These are phyloP conservation scores for Pristionchus maxplancki DNA, from an alignment of 2,888 invertebrate species.

Conservation along the genomic window DNA sequence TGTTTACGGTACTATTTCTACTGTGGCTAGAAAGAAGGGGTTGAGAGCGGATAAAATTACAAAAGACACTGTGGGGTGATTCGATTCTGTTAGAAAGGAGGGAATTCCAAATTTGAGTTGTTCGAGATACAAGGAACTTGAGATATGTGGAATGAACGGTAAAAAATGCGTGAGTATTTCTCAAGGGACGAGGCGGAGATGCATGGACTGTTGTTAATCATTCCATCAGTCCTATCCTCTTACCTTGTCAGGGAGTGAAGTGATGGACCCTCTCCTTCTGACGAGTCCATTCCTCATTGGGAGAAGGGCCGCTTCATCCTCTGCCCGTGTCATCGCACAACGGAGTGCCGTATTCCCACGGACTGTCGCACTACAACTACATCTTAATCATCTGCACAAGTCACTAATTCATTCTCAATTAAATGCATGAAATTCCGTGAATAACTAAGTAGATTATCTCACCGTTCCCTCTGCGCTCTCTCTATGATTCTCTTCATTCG, in stretches of 20 bases:
- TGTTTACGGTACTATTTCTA: too few relatives aligned
- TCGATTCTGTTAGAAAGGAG: too few relatives aligned
- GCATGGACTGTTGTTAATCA: not conserved
- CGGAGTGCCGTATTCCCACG: not conserved
- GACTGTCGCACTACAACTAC: not conserved
- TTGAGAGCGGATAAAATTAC: too few relatives aligned
- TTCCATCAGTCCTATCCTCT: not conserved
- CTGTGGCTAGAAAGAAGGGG: too few relatives aligned
- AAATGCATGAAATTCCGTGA: too few relatives aligned
- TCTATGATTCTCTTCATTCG: not conserved
- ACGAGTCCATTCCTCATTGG: not conserved
- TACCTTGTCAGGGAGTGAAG: not conserved
- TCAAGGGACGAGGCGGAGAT: too few relatives aligned
- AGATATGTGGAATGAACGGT: too few relatives aligned
- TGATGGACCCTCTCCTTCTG: not conserved
- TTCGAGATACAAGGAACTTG: too few relatives aligned
- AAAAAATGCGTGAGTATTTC: too few relatives aligned
- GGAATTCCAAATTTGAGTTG: too few relatives aligned
- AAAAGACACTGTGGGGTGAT: too few relatives aligned
- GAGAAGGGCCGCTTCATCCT: not conserved
- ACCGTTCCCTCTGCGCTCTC: not conserved
- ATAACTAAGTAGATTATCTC: not conserved
- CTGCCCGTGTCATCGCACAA: not conserved
- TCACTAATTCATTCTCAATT: not conserved
- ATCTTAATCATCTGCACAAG: too few relatives aligned